Percentiles rank a stretch among this genome's conserved stretches.
These are phyloP conservation scores for Hippoglossus stenolepis DNA, from an alignment of 2,113 vertebrate genomes.

Conservation along the genomic window DNA sequence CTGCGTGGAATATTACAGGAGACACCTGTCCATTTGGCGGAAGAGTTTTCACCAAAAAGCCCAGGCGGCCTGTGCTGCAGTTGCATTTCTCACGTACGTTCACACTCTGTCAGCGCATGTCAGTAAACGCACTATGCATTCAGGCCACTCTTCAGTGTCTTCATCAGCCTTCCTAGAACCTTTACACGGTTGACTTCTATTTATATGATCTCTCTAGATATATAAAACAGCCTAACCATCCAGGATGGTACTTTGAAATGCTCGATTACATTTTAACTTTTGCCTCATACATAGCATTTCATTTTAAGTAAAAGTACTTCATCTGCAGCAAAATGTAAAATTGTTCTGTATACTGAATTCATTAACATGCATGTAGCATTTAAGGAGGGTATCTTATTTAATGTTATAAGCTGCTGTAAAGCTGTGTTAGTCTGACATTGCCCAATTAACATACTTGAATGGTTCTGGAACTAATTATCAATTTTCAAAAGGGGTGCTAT, in stretches of 20 bases:
- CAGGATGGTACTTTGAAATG: not conserved
- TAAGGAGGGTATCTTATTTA: no score
- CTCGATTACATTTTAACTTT: no score
- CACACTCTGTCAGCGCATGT: conserved; percentile 1
- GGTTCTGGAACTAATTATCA: no score
- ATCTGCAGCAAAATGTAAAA: no score
- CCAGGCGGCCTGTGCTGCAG: not conserved
- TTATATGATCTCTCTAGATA: not conserved
- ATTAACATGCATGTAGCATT: no score
- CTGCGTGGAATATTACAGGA: conserved; percentile 33
- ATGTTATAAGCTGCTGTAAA: no score
- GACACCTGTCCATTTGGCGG: conserved; percentile 48
- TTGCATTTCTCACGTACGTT: not conserved
- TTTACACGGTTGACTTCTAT: not conserved
- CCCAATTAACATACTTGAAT: no score
- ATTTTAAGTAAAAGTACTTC: no score
- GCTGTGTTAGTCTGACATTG: no score
- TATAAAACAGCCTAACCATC: not conserved
- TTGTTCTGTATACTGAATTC: no score
- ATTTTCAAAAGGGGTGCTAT: no score
- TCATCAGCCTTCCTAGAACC: not conserved
- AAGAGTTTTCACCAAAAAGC: not conserved
- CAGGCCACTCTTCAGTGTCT: not conserved
- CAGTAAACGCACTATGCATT: not conserved
- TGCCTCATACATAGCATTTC: no score